A percentile compares a stretch with the other conserved stretches of the same genome.
Conservation (phyloP, 2,797 vertebrate species). For the Phalloptychus januarius region DNA sequence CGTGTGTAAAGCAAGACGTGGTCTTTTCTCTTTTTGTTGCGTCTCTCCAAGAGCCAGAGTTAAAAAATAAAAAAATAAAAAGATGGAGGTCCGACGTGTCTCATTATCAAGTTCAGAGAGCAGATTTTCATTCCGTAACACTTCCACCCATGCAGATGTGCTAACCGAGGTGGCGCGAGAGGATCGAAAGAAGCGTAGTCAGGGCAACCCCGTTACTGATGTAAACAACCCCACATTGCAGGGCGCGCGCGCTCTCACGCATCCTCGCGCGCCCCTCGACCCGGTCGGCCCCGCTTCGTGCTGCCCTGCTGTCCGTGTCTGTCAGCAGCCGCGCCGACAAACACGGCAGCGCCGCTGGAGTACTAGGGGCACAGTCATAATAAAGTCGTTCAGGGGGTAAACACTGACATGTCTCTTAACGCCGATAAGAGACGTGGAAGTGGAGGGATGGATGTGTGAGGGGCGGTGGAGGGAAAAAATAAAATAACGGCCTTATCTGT, state of each 20-base stretch:
- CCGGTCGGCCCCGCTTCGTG: slow-evolving; percentile 33
- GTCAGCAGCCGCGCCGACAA: slow-evolving; percentile 59
- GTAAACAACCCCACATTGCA: slow-evolving; percentile 49
- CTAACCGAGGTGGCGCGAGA: slow-evolving; percentile 56
- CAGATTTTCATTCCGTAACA: slow-evolving; percentile 42
- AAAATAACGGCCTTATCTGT: slow-evolving; percentile 48
- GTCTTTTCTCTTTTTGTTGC: slow-evolving; percentile 38
- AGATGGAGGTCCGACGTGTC: slow-evolving; percentile 46
- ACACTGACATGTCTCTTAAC: slow-evolving; percentile 52
- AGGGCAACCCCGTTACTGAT: slow-evolving; percentile 42
- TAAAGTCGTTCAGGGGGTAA: slow-evolving; percentile 61
- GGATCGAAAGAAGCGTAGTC: slow-evolving; percentile 63
- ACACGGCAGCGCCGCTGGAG: slow-evolving; percentile 35
- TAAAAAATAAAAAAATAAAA: neutral
- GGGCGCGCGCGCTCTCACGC: slow-evolving; percentile 12
- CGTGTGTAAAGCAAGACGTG: slow-evolving; percentile 34
- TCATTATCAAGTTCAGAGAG: slow-evolving; percentile 75
- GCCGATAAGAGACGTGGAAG: slow-evolving; percentile 1
- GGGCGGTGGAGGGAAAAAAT: slow-evolving; percentile 21
- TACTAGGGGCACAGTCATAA: slow-evolving; percentile 61
- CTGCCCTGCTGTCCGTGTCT: slow-evolving; percentile 61
- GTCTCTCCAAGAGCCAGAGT: neutral
- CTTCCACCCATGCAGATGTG: slow-evolving; percentile 58
- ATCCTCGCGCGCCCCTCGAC: slow-evolving; percentile 36
- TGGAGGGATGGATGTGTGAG: slow-evolving; percentile 36